Conservation (phyloP, 1,140 invertebrate genomes). For the Colletes latitarsis region DNA sequence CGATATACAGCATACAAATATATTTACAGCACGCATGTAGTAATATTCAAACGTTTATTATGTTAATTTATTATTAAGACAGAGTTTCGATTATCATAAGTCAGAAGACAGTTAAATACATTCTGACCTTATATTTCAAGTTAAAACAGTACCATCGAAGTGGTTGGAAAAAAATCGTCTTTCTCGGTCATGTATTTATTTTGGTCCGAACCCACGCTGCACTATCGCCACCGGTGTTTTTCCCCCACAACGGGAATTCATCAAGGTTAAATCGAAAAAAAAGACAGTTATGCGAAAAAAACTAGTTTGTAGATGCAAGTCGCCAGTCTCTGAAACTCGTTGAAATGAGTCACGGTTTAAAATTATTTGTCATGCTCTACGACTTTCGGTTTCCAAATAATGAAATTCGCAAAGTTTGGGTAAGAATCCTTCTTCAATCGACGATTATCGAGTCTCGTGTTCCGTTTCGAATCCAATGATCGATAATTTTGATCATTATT, state of each 20-base stretch:
- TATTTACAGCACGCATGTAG: too few species aligned
- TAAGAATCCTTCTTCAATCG: not conserved
- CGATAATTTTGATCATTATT: not conserved
- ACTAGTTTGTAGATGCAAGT: not conserved
- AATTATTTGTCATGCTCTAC: not conserved
- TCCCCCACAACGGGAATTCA: too few species aligned
- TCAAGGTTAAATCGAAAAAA: not conserved
- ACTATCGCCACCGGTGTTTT: not conserved
- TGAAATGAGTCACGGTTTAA: slow-evolving; percentile 3
- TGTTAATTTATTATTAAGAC: not conserved
- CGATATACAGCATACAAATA: too few species aligned
- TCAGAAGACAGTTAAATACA: not conserved
- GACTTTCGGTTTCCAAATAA: not conserved
- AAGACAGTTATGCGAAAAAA: slow-evolving; percentile 2
- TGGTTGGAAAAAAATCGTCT: not conserved
- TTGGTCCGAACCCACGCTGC: not conserved
- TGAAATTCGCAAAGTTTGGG: not conserved
- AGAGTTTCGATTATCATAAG: not conserved
- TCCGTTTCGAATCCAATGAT: not conserved
- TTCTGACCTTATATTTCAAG: not conserved
- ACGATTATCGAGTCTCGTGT: not conserved
- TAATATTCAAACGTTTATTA: not conserved
- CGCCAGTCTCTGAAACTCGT: not conserved
- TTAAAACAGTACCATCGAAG: not conserved
- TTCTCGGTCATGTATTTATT: not conserved